Percentiles rank a stretch among this genome's conserved stretches.
Conservation (phyloP, 2,888 invertebrate genomes). For the Eudasyphora cyanicolor region DNA sequence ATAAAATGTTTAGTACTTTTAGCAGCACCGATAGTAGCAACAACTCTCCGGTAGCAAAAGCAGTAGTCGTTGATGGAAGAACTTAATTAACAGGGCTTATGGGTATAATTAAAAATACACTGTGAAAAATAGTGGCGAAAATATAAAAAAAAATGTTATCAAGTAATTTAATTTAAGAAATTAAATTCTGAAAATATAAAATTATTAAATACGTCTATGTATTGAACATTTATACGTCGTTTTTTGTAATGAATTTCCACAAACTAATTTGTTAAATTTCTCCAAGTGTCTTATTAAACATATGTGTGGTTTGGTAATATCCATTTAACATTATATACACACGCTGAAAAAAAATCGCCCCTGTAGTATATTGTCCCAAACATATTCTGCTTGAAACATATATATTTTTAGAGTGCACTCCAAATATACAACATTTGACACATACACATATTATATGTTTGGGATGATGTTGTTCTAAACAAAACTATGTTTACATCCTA, state of each 20-base stretch:
- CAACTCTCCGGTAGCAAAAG: neutral
- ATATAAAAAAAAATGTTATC: too few relatives aligned
- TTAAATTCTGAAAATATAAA: neutral
- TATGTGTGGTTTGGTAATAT: constrained; percentile 49
- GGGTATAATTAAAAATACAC: neutral
- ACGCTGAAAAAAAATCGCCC: too few relatives aligned
- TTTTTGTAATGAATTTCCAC: too few relatives aligned
- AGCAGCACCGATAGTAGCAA: neutral
- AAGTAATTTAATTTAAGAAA: neutral
- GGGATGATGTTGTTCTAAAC: too few relatives aligned
- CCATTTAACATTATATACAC: constrained; percentile 45
- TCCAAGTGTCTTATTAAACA: constrained; percentile 44
- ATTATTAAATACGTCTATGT: neutral
- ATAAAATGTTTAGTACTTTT: constrained; percentile 3
- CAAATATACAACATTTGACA: too few relatives aligned
- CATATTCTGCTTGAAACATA: too few relatives aligned
- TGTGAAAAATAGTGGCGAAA: neutral
- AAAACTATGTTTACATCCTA: too few relatives aligned
- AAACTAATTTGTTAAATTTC: neutral
- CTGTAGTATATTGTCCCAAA: too few relatives aligned
- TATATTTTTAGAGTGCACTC: too few relatives aligned
- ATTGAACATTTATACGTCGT: too few relatives aligned
- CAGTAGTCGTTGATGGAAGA: neutral
- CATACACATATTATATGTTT: too few relatives aligned
- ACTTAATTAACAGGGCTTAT: constrained; percentile 1